A percentile compares a stretch with the other conserved stretches of the same genome.
These are phyloP conservation scores for Panthera uncia DNA, from an alignment of 2,113 vertebrate species.

Conservation along the genomic window DNA sequence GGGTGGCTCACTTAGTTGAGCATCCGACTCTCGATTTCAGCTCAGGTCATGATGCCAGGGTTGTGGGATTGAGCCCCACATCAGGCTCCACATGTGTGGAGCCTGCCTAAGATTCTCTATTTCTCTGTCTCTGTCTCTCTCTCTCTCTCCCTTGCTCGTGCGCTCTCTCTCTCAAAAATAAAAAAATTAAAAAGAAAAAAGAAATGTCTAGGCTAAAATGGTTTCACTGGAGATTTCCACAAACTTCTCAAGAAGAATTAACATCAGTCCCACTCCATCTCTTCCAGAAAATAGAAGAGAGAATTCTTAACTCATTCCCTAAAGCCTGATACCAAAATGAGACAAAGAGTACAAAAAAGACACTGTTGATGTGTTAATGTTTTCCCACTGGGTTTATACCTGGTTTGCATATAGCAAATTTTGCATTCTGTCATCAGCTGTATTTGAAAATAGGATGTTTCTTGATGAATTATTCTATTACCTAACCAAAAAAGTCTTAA, in stretches of 20 bases:
- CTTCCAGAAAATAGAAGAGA: not conserved
- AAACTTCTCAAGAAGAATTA: not conserved
- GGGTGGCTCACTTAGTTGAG: too few relatives aligned
- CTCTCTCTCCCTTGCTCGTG: too few relatives aligned
- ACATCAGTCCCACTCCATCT: not conserved
- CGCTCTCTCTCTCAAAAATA: too few relatives aligned
- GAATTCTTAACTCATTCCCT: not conserved
- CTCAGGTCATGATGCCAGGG: too few relatives aligned
- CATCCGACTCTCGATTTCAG: too few relatives aligned
- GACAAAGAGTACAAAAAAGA: not conserved
- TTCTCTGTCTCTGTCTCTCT: too few relatives aligned
- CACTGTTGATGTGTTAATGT: not conserved
- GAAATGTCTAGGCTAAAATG: not conserved
- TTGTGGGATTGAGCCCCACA: too few relatives aligned
- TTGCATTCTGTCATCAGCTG: slow-evolving; percentile 37
- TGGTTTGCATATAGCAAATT: not conserved
- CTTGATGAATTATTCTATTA: slow-evolving; percentile 26
- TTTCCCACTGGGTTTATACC: not conserved
- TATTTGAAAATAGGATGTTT: slow-evolving; percentile 36
- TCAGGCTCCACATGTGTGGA: too few relatives aligned
- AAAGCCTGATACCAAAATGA: not conserved
- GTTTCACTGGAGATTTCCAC: not conserved
- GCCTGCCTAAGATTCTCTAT: too few relatives aligned
- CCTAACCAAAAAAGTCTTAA: not conserved
- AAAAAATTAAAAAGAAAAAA: too few relatives aligned